phyloP scores from a whole-genome alignment of 1,140 invertebrate species.

The Sycophaga agraensis region DNA sequence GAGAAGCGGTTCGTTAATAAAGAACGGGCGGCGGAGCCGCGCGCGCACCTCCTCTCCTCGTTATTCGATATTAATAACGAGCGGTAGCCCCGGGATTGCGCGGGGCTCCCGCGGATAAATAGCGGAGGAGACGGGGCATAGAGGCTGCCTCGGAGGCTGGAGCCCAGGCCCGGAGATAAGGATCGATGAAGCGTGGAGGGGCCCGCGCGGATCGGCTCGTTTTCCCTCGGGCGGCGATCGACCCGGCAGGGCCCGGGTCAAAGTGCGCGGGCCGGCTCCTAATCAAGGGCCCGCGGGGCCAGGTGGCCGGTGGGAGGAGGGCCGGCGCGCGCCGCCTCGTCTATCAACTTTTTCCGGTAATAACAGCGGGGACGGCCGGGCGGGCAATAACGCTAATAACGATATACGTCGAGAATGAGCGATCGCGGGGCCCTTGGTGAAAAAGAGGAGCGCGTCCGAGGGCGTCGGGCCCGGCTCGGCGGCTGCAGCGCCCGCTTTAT shows the following conservation, averaged over 20 bases:
- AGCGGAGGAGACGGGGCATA: constrained; percentile 22
- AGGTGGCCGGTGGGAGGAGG: too few species aligned
- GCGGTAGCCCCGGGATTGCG: constrained; percentile 21
- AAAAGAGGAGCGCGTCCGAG: background rate
- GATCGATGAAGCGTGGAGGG: background rate
- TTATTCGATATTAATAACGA: constrained; percentile 56
- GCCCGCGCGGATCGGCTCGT: too few species aligned
- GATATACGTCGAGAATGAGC: constrained; percentile 31
- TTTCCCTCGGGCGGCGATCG: too few species aligned
- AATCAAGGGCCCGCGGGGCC: too few species aligned
- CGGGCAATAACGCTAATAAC: constrained; percentile 31
- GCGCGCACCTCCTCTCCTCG: constrained; percentile 43
- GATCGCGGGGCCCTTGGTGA: constrained; percentile 20
- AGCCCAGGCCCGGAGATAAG: too few species aligned
- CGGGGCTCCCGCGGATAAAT: background rate
- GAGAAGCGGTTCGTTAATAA: constrained; percentile 53
- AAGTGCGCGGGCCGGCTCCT: too few species aligned
- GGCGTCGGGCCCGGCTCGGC: background rate
- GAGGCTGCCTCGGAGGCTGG: too few species aligned
- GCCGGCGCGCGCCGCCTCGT: too few species aligned
- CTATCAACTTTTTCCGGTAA: constrained; percentile 28
- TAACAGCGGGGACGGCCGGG: constrained; percentile 11
- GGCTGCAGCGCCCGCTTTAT: constrained; percentile 13
- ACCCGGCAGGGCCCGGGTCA: too few species aligned
- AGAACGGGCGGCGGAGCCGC: constrained; percentile 42